Evolutionary conservation across 2,797 vertebrate genomes (phyloP).

Genomic region (Margarornis squamiger): DNA sequence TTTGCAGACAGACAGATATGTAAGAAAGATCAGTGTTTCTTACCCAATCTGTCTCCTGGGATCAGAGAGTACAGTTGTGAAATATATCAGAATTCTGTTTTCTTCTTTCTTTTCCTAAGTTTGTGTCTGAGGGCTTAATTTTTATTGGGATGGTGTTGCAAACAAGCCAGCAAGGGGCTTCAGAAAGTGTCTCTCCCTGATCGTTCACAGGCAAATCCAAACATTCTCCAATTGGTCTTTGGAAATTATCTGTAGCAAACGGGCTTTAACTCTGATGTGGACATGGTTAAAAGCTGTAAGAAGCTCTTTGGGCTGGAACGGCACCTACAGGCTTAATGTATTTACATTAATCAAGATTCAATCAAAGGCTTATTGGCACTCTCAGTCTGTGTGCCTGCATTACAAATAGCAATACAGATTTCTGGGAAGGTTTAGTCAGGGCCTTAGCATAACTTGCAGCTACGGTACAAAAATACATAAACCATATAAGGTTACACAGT

Average conservation of each 20-base stretch:
- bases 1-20: background rate
- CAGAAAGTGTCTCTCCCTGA: constrained; percentile 30
- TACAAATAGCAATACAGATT: constrained; percentile 41
- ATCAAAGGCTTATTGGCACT: constrained; percentile 53
- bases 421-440: constrained; percentile 54
- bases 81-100: constrained; percentile 56
- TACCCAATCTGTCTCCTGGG: constrained; percentile 50
- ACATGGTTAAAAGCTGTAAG: constrained; percentile 48
- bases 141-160: constrained; percentile 66
- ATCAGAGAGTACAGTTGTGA: constrained; percentile 1
- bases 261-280: background rate
- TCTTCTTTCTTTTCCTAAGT: constrained; percentile 35
- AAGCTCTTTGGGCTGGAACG: constrained; percentile 24
- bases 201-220: background rate
- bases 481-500: constrained; percentile 70
- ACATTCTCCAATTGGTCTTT: constrained; percentile 30
- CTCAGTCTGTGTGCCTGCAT: background rate
- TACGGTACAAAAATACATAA: constrained; percentile 60
- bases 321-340: constrained; percentile 44
- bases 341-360: constrained; percentile 61
- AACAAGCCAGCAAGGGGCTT: constrained; percentile 51
- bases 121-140: constrained; percentile 50
- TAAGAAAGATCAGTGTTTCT: constrained; percentile 25
- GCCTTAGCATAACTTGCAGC: constrained; percentile 52
- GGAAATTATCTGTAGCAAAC: constrained; percentile 32